Percentiles rank a stretch among this genome's conserved stretches.
These are phyloP conservation scores for Mesocricetus auratus DNA, from an alignment of 2,113 vertebrate species.

Conservation along the genomic window DNA sequence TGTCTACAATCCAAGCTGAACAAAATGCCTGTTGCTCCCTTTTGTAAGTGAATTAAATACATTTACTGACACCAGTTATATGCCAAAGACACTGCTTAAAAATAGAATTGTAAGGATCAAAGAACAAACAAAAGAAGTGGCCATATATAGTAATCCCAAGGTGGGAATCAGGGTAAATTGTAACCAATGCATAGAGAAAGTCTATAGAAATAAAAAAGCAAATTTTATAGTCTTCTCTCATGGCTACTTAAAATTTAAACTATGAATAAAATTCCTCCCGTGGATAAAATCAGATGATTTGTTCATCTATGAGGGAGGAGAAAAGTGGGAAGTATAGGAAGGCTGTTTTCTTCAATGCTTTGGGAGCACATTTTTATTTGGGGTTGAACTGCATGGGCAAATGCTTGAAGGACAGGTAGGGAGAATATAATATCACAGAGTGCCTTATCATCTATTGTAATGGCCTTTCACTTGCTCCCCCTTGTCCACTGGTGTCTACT, in stretches of 20 bases:
- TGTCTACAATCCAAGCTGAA: no score
- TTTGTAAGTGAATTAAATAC: background rate
- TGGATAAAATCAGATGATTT: no score
- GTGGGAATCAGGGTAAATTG: background rate
- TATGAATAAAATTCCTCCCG: background rate
- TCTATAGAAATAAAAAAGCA: background rate
- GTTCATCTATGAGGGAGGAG: background rate
- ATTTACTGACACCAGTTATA: background rate
- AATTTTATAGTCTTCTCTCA: background rate
- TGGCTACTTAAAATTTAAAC: background rate
- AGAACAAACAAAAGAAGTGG: background rate
- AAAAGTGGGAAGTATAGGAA: fast-evolving
- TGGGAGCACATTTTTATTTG: background rate
- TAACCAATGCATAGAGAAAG: background rate
- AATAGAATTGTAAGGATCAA: background rate
- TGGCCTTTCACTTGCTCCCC: fast-evolving
- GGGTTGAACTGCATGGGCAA: background rate
- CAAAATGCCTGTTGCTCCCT: fast-evolving
- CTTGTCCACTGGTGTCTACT: fast-evolving
- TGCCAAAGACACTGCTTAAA: background rate
- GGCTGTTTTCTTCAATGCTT: fast-evolving
- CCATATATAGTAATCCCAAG: no score
- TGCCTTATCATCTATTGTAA: background rate
- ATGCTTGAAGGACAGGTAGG: background rate
- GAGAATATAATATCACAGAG: no score